Evolutionary conservation across 2,888 invertebrate genomes (phyloP), one percentile per base, ranked within the genome.

Genomic region (Parnassius apollo): DNA sequence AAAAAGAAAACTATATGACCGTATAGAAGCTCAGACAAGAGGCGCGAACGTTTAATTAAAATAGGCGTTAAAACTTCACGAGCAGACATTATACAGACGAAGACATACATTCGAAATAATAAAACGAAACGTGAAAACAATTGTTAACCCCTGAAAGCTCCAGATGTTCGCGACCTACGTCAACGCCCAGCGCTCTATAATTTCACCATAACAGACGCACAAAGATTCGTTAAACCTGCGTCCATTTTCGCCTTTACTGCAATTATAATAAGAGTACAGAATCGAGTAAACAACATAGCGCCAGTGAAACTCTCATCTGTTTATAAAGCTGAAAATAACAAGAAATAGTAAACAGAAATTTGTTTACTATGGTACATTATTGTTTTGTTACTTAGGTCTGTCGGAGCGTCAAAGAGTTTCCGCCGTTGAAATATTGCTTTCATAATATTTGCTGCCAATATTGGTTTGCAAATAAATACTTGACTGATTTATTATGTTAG

Each of bases 151-250:
- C 63, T 63, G 63, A 59, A 63, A 55, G 51, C 74, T 73, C 82
- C 86, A 86, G 85, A 86, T 86, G 86, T 72, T 75, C 80, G 71
- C 80, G 86, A 86, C 86, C 85, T 86, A 82, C 85, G 78, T 75
- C 83, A 85, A 85, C 77, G 76, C 73, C 59, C 66, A 67, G 59
- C 65, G 69, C 69, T 66, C 59, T 65, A 56, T 57, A 65, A 63
- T 61, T 61, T 59, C 62, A 42, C 58, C 53, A 52, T 48, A 63
- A 56, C 46, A 55, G 25, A 44, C 49, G 52, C 44, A 57, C 44
- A 66, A 64, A 64, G 59, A 66, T 65, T 65, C 61, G 69, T 75
- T 73, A 71, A 69, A 69, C 72, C 68, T 68, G 35, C 44, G 66
- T 59, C 44, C 66, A 68, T 66, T 70, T 59, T 71, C 69, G 52